A percentile compares a stretch with the other conserved stretches of the same genome.
Evolutionary conservation across 2,113 vertebrate species (phyloP).

Genomic region (Rostratula benghalensis): DNA sequence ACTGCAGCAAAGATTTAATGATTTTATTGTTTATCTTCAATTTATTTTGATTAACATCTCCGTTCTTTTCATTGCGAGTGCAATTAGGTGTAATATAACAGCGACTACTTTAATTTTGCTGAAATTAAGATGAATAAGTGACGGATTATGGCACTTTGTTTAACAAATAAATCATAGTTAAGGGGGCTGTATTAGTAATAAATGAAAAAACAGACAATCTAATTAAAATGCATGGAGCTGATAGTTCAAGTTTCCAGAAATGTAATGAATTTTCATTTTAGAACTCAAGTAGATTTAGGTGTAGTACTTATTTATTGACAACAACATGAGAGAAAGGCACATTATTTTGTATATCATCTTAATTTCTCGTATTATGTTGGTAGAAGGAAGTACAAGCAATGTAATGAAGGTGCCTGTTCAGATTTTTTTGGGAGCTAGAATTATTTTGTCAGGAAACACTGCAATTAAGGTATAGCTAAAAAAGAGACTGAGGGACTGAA

Average conservation of each 20-base stretch:
- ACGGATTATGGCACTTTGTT: constrained; percentile 83
- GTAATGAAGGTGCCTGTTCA: background rate
- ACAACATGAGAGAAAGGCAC: background rate
- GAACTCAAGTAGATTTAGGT: constrained; percentile 53
- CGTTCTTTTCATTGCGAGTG: constrained; percentile 84
- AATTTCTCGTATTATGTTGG: background rate
- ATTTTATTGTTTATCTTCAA: constrained; percentile 92
- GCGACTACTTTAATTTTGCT: constrained; percentile 83
- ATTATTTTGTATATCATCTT: background rate
- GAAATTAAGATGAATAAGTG: constrained; percentile 87
- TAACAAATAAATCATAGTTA: constrained; percentile 89
- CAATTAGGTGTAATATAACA: constrained; percentile 86
- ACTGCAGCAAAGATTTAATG: constrained; percentile 85
- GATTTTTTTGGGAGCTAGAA: background rate
- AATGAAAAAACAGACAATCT: constrained; percentile 77
- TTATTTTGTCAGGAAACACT: constrained; percentile 15
- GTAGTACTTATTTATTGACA: constrained; percentile 19
- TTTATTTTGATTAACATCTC: constrained; percentile 91
- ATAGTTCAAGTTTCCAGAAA: constrained; percentile 76
- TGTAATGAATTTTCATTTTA: constrained; percentile 64
- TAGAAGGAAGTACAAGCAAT: background rate
- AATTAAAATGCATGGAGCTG: constrained; percentile 79
- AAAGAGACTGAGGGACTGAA: constrained; percentile 8
- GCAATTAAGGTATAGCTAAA: constrained; percentile 32
- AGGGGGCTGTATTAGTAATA: constrained; percentile 83